Evolutionary conservation across 2,888 invertebrate genomes (phyloP).

Genomic region (Stenchaetothrips biformis): DNA sequence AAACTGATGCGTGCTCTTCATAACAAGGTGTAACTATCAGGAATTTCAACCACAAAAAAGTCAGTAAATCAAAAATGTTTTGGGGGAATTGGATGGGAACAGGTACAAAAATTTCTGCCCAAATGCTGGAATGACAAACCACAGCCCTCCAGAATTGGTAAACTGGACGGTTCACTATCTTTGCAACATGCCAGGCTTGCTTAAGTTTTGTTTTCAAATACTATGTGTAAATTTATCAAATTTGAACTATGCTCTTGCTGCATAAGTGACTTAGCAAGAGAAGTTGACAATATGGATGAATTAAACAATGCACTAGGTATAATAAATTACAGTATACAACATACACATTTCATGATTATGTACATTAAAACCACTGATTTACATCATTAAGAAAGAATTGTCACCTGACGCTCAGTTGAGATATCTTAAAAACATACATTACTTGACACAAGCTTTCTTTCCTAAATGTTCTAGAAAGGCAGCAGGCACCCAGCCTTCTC

Average conservation of each 20-base stretch:
- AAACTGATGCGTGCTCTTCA: not conserved
- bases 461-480: constrained; percentile 70
- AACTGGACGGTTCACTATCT: not conserved
- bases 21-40: not conserved
- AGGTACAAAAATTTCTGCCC: not conserved
- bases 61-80: constrained; percentile 13
- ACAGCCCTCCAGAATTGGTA: not conserved
- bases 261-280: no score
- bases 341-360: no score
- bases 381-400: no score
- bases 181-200: no score
- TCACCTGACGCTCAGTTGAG: not conserved
- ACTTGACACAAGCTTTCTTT: constrained; percentile 51
- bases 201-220: no score
- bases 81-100: not conserved
- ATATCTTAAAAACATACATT: not conserved
- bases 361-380: no score
- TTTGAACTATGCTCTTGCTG: no score
- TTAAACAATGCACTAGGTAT: no score
- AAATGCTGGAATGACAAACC: constrained; percentile 9
- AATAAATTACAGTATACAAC: no score
- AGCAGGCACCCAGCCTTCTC: constrained; percentile 92
- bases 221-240: no score
- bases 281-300: no score
- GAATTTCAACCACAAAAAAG: constrained; percentile 14